Conservation (phyloP, 1,140 invertebrate species). For the Monomorium pharaonis region DNA sequence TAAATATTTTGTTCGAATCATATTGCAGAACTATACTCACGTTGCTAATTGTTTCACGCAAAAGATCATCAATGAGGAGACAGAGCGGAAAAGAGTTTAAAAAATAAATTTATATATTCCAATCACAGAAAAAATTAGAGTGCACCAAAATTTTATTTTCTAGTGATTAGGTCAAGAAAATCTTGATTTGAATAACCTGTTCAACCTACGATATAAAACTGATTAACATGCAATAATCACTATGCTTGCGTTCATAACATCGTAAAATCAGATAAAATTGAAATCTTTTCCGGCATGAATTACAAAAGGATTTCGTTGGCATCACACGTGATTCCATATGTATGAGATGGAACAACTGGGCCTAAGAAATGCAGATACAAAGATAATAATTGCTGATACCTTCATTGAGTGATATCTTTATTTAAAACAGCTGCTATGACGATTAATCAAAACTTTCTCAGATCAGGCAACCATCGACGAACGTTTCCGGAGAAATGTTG, state of each 20-base stretch:
- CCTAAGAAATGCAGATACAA: too few species aligned
- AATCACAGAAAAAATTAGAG: neutral
- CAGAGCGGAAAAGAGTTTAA: neutral
- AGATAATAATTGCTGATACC: neutral
- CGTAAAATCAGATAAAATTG: neutral
- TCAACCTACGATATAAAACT: neutral
- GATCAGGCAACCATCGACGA: neutral
- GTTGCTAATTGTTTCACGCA: neutral
- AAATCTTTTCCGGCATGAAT: neutral
- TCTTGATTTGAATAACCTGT: neutral
- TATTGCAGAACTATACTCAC: neutral
- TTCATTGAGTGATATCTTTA: neutral
- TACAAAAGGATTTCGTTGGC: neutral
- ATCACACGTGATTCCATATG: neutral
- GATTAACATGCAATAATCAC: neutral
- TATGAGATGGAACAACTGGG: too few species aligned
- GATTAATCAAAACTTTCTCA: constrained; percentile 46
- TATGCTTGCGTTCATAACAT: neutral
- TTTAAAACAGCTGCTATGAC: neutral
- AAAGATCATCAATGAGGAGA: too few species aligned
- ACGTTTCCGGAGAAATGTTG: constrained; percentile 16
- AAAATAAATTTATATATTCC: neutral
- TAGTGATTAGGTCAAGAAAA: neutral
- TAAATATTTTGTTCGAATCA: neutral
- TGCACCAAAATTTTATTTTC: neutral